These are phyloP conservation scores for Takifugu ocellatus DNA, from an alignment of 2,797 vertebrate species.

Conservation along the genomic window DNA sequence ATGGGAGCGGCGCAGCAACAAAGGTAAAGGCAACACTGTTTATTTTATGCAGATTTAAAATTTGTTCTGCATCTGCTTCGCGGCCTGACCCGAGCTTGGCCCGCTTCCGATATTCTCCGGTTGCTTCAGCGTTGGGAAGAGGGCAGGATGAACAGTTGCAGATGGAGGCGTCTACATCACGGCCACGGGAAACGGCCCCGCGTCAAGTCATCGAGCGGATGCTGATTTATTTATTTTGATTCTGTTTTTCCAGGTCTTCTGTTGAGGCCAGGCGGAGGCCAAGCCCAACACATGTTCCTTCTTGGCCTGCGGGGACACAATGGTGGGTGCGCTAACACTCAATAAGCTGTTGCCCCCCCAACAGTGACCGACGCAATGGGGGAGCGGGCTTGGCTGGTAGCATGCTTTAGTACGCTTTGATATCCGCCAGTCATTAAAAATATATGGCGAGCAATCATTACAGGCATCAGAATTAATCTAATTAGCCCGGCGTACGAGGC, in stretches of 20 bases:
- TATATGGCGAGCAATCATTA: constrained; percentile 79
- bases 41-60: constrained; percentile 31
- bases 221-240: constrained; percentile 44
- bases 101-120: constrained; percentile 20
- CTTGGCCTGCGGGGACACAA: constrained; percentile 52
- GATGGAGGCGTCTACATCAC: constrained; percentile 21
- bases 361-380: constrained; percentile 38
- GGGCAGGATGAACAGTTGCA: constrained; percentile 15
- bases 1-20: constrained; percentile 19
- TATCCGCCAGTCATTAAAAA: constrained; percentile 79
- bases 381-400: constrained; percentile 45
- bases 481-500: constrained; percentile 67
- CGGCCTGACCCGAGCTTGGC: constrained; percentile 6
- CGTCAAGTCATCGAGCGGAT: constrained; percentile 25
- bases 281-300: constrained; percentile 58
- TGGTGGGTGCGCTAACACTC: constrained; percentile 40
- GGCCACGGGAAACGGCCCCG: constrained; percentile 28
- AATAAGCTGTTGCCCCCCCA: constrained; percentile 46
- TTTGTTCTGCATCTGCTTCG: constrained; percentile 32
- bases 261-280: constrained; percentile 34
- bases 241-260: constrained; percentile 4
- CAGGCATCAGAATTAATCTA: constrained; percentile 79
- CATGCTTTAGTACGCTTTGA: constrained; percentile 74
- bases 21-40: constrained; percentile 21
- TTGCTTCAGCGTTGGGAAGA: constrained; percentile 12